A percentile compares a stretch with the other conserved stretches of the same genome.
Conservation (phyloP, 2,888 invertebrate species). For the Drosophila borealis region DNA sequence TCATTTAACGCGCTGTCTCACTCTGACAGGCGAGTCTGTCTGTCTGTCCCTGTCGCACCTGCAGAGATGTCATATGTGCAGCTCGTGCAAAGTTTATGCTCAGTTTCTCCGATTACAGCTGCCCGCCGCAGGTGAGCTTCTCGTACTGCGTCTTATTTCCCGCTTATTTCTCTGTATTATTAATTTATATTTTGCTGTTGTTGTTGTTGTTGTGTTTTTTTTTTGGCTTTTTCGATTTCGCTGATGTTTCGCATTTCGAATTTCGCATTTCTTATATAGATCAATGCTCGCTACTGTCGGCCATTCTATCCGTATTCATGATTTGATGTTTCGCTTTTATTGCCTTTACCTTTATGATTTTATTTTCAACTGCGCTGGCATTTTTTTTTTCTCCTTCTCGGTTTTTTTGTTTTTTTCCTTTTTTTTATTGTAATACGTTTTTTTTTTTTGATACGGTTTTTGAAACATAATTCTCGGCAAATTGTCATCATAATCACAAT, state of each 20-base stretch:
- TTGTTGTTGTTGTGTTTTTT: neutral
- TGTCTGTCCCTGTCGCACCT: neutral
- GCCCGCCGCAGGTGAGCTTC: slow-evolving; percentile 1
- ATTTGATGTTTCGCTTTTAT: slow-evolving; percentile 45
- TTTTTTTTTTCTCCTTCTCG: neutral
- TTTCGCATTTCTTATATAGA: slow-evolving; percentile 67
- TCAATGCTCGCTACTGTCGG: slow-evolving; percentile 51
- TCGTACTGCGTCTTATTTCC: slow-evolving; percentile 41
- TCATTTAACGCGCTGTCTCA: slow-evolving; percentile 13
- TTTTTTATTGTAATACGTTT: neutral
- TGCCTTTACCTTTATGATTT: slow-evolving; percentile 9
- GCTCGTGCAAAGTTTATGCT: neutral
- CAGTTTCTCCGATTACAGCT: slow-evolving; percentile 36
- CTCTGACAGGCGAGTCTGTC: too few species aligned
- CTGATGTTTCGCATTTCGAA: slow-evolving; percentile 69
- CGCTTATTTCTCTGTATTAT: neutral
- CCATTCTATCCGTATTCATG: slow-evolving; percentile 17
- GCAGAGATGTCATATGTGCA: neutral
- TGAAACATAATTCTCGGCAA: slow-evolving; percentile 50
- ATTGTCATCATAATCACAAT: slow-evolving; percentile 34
- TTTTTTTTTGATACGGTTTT: slow-evolving; percentile 1
- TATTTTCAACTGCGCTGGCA: slow-evolving; percentile 38
- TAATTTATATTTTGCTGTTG: neutral
- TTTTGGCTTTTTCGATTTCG: slow-evolving; percentile 55
- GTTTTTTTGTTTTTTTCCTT: slow-evolving; percentile 1